A percentile compares a stretch with the other conserved stretches of the same genome.
phyloP scores from a whole-genome alignment of 2,888 invertebrate species.

The Matsumyia berberina region DNA sequence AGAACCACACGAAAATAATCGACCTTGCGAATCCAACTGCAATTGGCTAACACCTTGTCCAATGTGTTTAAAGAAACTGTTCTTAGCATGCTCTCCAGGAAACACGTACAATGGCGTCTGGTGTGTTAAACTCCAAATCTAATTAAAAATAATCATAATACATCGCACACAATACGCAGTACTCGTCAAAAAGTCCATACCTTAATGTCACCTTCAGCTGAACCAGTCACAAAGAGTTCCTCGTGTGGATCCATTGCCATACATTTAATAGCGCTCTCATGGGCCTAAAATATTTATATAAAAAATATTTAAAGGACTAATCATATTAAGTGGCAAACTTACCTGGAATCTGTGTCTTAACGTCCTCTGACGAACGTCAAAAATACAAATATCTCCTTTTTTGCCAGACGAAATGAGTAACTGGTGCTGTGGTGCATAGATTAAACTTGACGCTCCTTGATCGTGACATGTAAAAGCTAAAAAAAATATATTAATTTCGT shows the following conservation, averaged over 20 bases:
- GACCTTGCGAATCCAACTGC: conserved; percentile 93
- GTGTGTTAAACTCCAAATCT: conserved; percentile 97
- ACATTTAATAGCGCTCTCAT: conserved; percentile 97
- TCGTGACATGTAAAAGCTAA: conserved; percentile 97
- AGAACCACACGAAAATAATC: conserved; percentile 98
- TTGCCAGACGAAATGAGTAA: conserved; percentile 98
- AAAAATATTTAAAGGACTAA: too few species aligned
- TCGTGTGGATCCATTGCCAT: conserved; percentile 97
- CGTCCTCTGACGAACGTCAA: conserved; percentile 96
- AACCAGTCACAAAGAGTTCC: conserved; percentile 98
- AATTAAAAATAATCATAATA: conserved; percentile 79
- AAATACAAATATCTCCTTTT: conserved; percentile 97
- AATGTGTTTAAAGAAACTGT: conserved; percentile 98
- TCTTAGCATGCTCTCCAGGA: conserved; percentile 96
- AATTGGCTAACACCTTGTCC: conserved; percentile 98
- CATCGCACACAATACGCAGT: background rate
- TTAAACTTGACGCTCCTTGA: conserved; percentile 94
- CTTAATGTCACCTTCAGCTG: conserved; percentile 96
- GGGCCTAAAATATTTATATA: conserved; percentile 86
- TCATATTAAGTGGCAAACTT: conserved; percentile 12
- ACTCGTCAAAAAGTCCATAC: conserved; percentile 83
- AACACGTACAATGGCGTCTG: conserved; percentile 95
- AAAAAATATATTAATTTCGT: conserved; percentile 68
- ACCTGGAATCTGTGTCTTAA: conserved; percentile 92
- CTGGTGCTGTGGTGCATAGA: conserved; percentile 97